Evolutionary conservation across 2,888 invertebrate species (phyloP).

Genomic region (Schizaphis graminum): DNA sequence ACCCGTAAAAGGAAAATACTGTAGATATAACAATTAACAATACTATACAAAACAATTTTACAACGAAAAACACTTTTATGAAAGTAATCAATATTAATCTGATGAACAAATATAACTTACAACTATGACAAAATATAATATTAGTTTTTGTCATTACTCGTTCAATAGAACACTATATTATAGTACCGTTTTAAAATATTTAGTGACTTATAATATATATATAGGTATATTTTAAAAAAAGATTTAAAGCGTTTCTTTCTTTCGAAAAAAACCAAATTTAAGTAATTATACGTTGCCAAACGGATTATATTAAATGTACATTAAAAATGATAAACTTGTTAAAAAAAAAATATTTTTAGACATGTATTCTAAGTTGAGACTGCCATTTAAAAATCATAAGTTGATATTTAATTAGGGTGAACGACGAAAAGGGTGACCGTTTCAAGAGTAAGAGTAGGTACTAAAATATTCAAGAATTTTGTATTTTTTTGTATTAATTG

Average conservation of each 20-base stretch:
- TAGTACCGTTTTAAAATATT: neutral
- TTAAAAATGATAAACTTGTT: neutral
- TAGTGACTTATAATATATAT: neutral
- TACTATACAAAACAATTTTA: neutral
- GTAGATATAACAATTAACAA: neutral
- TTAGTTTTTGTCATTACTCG: neutral
- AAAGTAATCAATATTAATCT: neutral
- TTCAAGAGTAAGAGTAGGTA: neutral
- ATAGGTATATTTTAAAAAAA: no score
- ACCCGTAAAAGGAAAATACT: neutral
- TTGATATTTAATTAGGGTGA: conserved; percentile 9
- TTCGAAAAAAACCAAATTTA: neutral
- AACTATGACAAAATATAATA: neutral
- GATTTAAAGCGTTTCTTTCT: neutral
- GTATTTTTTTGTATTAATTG: neutral
- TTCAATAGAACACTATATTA: neutral
- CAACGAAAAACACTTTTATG: neutral
- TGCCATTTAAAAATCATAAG: neutral
- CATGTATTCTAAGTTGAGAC: neutral
- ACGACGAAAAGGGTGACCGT: neutral
- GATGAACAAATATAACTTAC: neutral
- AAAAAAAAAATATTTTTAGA: neutral
- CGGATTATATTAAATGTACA: neutral
- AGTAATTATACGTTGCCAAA: neutral
- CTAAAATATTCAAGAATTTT: neutral